Conservation (phyloP, 2,888 invertebrate genomes). For the Galerucella calmariensis region DNA sequence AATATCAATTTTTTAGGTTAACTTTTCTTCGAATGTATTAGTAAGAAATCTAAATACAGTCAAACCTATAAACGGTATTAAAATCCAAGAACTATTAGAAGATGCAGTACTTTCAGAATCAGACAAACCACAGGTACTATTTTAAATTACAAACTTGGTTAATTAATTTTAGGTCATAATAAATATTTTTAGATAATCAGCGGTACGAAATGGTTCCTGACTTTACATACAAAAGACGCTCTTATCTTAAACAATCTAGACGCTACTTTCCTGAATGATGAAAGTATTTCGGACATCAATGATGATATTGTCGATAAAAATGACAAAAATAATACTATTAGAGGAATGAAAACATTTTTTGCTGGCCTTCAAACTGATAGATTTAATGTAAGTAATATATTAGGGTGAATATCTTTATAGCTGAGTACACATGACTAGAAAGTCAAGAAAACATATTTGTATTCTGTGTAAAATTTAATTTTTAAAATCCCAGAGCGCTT, state of each 20-base stretch:
- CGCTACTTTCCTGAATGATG: constrained; percentile 47
- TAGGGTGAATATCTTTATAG: too few relatives aligned
- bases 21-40: constrained; percentile 50
- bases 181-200: constrained; percentile 50
- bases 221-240: constrained; percentile 42
- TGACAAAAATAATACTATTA: constrained; percentile 48
- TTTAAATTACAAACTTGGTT: constrained; percentile 9
- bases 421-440: too few relatives aligned
- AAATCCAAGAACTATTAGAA: constrained; percentile 55
- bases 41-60: constrained; percentile 49
- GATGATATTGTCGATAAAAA: constrained; percentile 52
- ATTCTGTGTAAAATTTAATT: too few relatives aligned
- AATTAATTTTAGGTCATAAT: neutral
- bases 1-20: constrained; percentile 50
- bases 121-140: constrained; percentile 54
- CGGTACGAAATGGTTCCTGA: constrained; percentile 54
- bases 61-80: constrained; percentile 55
- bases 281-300: constrained; percentile 51
- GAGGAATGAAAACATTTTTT: constrained; percentile 57
- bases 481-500: too few relatives aligned
- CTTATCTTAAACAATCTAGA: constrained; percentile 46
- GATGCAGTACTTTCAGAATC: constrained; percentile 57
- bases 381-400: constrained; percentile 50
- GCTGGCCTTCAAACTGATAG: constrained; percentile 55
- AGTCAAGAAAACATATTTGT: too few relatives aligned